Evolutionary conservation across 2,113 vertebrate species (phyloP), one percentile per base, ranked within the genome.

Genomic region (Saguinus imperator): DNA sequence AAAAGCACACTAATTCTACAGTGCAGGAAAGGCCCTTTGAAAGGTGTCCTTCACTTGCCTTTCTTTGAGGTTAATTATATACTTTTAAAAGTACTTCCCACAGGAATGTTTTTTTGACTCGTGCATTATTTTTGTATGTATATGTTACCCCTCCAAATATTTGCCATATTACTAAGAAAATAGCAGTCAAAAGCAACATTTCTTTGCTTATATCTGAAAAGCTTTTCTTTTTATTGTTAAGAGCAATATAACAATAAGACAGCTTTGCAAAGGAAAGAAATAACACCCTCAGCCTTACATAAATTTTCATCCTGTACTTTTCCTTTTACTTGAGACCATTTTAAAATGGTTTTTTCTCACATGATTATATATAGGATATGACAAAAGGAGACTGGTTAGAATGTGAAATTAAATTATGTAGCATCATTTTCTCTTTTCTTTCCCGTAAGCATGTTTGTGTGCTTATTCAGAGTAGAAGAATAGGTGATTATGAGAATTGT

Each of bases 41-140:
- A 97, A 97, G 58, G 57, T 97, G 95, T 97, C 97, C 97, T 98
- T 98, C 97, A 97, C 52, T 94, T 94, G 73, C 27, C 82, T 98
- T 98, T 97, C 6, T 97, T 94, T 96, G 94, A 94, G 90, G 76
- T 95, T 97, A 98, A 96, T 98, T 87, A 98, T 93, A 45, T 52
- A 79, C 72, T 98, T 95, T 96, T 66, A 97, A 94, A 97, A 96
- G 87, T 95, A 18, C 70, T 98, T 98, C 92, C 66, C 23, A 43
- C 80, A 45, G 79, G 75, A 94, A 58, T 80, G 83, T 37, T 89
- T n/a, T n/a, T 94, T 97, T 95, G 91, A 92, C 75, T 96, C 96
- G 81, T 66, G 0, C 93, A 75, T 96, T 98, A 96, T 97, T 98
- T 98, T 97, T 96, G 45, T 94, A 55, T 87, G 48, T 29, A 40